phyloP scores from a whole-genome alignment of 2,888 invertebrate species.

The Flexamia atlantica region DNA sequence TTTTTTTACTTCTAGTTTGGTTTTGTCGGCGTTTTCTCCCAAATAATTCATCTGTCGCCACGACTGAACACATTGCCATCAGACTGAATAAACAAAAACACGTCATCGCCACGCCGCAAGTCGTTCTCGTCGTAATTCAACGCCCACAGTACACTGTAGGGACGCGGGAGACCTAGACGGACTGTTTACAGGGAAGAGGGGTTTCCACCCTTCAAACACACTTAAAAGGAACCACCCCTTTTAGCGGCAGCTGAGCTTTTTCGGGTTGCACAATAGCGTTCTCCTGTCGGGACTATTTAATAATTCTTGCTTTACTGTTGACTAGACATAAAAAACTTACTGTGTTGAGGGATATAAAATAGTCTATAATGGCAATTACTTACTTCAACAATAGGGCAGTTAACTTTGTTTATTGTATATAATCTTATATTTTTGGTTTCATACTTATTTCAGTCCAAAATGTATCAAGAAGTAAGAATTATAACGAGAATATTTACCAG shows the following conservation, averaged over 20 bases:
- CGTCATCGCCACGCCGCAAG: not conserved
- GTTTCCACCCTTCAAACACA: constrained; percentile 20
- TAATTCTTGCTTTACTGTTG: not conserved
- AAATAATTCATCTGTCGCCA: not conserved
- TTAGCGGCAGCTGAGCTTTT: constrained; percentile 21
- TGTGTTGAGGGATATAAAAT: too few species aligned
- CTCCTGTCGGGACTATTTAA: not conserved
- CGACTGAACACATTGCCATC: not conserved
- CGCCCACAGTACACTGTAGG: not conserved
- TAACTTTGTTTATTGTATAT: too few species aligned
- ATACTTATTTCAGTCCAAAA: too few species aligned
- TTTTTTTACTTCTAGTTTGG: too few species aligned
- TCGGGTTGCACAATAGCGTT: not conserved
- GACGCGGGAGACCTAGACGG: not conserved
- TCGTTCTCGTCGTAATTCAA: not conserved
- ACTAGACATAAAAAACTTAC: not conserved
- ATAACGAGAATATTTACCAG: too few species aligned
- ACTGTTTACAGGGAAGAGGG: constrained; percentile 11
- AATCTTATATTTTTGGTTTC: too few species aligned
- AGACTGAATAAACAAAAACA: not conserved
- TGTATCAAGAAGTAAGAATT: too few species aligned
- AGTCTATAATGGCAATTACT: too few species aligned
- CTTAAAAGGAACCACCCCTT: constrained; percentile 35
- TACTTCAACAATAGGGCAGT: too few species aligned
- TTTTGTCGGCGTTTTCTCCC: not conserved